Percentiles rank a stretch among this genome's conserved stretches.
Evolutionary conservation across 1,140 invertebrate species (phyloP).

Genomic region (Brachystomella parvula): DNA sequence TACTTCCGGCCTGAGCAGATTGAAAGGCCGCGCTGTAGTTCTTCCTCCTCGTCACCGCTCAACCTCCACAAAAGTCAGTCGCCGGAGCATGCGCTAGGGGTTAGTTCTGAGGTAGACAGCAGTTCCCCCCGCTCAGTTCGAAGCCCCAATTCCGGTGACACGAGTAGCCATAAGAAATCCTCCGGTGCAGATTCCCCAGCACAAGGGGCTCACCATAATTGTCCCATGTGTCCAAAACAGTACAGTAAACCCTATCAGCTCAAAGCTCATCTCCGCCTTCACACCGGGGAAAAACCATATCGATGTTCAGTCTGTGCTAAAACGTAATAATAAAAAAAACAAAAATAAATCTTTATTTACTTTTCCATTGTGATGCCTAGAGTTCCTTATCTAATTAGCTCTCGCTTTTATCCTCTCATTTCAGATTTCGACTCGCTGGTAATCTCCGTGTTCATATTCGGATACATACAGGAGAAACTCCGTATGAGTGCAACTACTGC

Average conservation of each 20-base stretch:
- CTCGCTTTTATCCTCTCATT: not conserved
- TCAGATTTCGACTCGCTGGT: conserved; percentile 3
- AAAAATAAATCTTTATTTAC: no score
- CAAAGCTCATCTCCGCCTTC: not conserved
- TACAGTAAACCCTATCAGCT: conserved; percentile 5
- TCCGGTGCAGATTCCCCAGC: not conserved
- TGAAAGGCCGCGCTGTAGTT: no score
- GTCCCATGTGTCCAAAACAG: not conserved
- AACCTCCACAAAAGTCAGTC: not conserved
- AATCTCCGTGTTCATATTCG: not conserved
- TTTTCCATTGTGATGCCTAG: not conserved
- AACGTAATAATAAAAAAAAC: conserved; percentile 7
- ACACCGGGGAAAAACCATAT: conserved; percentile 5
- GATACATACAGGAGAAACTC: conserved; percentile 7
- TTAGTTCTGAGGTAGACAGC: not conserved
- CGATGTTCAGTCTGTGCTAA: not conserved
- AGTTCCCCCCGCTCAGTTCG: not conserved
- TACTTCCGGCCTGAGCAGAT: no score
- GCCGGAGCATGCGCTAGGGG: not conserved
- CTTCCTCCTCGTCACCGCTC: no score
- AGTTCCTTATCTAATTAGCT: not conserved
- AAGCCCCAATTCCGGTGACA: no score
- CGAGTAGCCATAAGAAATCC: not conserved
- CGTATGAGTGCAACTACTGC: not conserved
- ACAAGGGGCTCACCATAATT: not conserved